Percentiles rank a stretch among this genome's conserved stretches.
Conservation (phyloP, 2,113 vertebrate species). For the Limnothrissa miodon region DNA sequence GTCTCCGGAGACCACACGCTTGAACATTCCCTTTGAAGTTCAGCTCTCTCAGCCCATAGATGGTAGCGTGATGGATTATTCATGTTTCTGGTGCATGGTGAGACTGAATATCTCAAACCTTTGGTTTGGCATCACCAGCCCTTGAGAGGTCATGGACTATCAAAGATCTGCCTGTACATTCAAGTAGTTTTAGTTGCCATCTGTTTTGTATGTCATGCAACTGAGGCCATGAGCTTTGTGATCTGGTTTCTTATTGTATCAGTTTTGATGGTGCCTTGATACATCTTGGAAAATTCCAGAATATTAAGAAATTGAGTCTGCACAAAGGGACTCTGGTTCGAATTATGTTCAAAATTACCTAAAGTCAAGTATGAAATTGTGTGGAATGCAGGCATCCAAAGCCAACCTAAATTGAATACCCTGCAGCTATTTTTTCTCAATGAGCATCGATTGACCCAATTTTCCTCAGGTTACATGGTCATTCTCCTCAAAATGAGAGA, state of each 20-base stretch:
- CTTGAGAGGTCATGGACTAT: not conserved
- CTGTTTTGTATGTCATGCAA: not conserved
- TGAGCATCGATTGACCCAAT: constrained; percentile 23
- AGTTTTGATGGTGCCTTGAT: not conserved
- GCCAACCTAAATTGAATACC: constrained; percentile 17
- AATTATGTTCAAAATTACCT: constrained; percentile 1
- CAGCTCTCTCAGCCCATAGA: constrained; percentile 28
- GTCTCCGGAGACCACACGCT: constrained; percentile 38
- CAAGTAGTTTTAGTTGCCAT: not conserved
- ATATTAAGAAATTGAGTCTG: not conserved
- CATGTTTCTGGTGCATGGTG: constrained; percentile 13
- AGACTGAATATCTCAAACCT: constrained; percentile 12
- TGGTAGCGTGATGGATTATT: constrained; percentile 30
- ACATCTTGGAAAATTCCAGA: not conserved
- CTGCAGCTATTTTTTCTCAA: constrained; percentile 7
- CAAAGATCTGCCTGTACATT: not conserved
- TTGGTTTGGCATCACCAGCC: not conserved
- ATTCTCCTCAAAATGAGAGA: constrained; percentile 25
- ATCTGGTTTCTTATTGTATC: not conserved
- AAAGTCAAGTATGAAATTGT: constrained; percentile 11
- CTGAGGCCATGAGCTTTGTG: not conserved
- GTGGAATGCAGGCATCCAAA: not conserved
- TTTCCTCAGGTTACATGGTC: constrained; percentile 21
- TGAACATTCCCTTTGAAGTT: constrained; percentile 47
- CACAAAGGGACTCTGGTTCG: not conserved